These are phyloP conservation scores for Dusona sp. DNA, from an alignment of 2,888 invertebrate genomes.

Conservation along the genomic window DNA sequence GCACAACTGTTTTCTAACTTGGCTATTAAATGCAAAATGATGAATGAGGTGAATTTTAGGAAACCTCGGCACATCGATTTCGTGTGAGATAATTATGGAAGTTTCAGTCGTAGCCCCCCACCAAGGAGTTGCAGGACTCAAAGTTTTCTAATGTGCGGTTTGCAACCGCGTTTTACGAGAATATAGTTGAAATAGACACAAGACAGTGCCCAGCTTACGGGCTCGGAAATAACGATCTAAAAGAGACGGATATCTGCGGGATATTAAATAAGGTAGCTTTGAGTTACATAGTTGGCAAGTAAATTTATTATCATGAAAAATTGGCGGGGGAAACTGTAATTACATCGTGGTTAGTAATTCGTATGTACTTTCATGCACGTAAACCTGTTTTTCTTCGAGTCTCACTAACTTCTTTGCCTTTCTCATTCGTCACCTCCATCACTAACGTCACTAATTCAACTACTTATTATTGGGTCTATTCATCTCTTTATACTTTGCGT, in stretches of 20 bases:
- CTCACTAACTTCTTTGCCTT: neutral
- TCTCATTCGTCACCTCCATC: neutral
- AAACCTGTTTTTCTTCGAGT: neutral
- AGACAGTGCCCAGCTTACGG: neutral
- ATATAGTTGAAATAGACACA: no score
- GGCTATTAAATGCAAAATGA: neutral
- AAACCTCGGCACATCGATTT: neutral
- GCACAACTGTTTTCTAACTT: neutral
- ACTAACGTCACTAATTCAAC: no score
- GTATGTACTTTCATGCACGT: slow-evolving; percentile 3
- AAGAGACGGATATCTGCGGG: no score
- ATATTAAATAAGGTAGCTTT: neutral
- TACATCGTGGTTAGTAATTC: neutral
- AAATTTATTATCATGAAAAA: neutral
- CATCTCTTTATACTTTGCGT: no score
- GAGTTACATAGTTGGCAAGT: neutral
- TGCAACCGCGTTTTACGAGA: neutral
- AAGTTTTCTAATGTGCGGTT: neutral
- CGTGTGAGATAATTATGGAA: neutral
- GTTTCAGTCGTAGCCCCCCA: neutral
- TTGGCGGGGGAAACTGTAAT: neutral
- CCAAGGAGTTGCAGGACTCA: neutral
- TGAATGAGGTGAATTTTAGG: neutral
- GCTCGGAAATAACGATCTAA: neutral
- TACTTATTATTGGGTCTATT: no score